A percentile compares a stretch with the other conserved stretches of the same genome.
phyloP scores from a whole-genome alignment of 2,113 vertebrate species.

The Ceuthmochares aereus region DNA sequence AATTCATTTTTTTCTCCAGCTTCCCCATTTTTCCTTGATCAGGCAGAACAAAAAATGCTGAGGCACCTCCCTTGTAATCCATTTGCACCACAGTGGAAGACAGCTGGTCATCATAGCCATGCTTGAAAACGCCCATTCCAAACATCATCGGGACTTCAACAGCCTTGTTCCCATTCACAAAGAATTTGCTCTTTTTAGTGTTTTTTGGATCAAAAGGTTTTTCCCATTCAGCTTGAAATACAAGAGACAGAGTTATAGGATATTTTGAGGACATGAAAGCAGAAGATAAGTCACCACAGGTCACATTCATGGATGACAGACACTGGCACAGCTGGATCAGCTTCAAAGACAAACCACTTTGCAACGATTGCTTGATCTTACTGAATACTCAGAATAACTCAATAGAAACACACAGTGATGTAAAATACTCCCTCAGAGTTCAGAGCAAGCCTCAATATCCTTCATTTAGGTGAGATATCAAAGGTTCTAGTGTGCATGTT shows the following conservation, averaged over 20 bases:
- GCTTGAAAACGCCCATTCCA: slow-evolving; percentile 54
- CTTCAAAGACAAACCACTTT: neutral
- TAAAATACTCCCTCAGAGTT: neutral
- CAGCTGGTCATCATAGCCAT: slow-evolving; percentile 65
- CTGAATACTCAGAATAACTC: neutral
- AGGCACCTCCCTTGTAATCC: slow-evolving; percentile 86
- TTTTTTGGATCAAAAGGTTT: slow-evolving; percentile 61
- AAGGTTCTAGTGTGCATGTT: neutral
- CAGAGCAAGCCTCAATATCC: neutral
- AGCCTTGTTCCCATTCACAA: slow-evolving; percentile 28
- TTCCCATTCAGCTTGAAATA: slow-evolving; percentile 69
- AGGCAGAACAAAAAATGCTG: slow-evolving; percentile 85
- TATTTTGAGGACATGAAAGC: slow-evolving; percentile 9
- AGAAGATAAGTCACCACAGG: neutral
- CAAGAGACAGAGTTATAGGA: slow-evolving; percentile 28
- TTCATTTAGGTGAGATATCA: neutral
- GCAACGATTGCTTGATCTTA: neutral
- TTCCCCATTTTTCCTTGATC: slow-evolving; percentile 78
- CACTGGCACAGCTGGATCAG: neutral
- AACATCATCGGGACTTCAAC: slow-evolving; percentile 67
- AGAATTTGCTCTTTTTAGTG: slow-evolving; percentile 62
- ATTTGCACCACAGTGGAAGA: slow-evolving; percentile 80
- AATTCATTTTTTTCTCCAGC: slow-evolving; percentile 75
- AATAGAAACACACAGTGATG: neutral
- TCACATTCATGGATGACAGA: neutral